A percentile compares a stretch with the other conserved stretches of the same genome.
Conservation (phyloP, 2,797 vertebrate species). For the Poecilia gillii region DNA sequence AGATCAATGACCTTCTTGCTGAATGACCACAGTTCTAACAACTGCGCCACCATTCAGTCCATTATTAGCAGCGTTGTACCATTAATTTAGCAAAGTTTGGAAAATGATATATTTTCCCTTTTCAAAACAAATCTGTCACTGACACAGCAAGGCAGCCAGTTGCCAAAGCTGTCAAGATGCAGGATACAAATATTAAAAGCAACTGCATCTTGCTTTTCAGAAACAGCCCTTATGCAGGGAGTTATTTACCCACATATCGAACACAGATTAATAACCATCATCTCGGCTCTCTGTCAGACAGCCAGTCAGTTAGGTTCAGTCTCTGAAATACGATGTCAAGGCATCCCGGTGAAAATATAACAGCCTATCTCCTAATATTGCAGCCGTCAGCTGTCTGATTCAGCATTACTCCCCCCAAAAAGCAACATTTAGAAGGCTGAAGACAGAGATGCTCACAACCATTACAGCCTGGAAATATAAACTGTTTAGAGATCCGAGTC, state of each 20-base stretch:
- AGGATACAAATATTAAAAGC: background rate
- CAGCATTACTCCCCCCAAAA: conserved; percentile 13
- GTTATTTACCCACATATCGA: conserved; percentile 23
- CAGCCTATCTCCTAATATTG: conserved; percentile 32
- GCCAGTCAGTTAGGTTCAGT: conserved; percentile 4
- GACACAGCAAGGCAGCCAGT: background rate
- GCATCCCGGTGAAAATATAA: conserved; percentile 48
- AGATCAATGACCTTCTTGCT: background rate
- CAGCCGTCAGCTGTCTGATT: conserved; percentile 42
- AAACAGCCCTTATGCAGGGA: conserved; percentile 9
- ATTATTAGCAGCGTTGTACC: background rate
- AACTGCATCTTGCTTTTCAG: background rate
- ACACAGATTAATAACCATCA: conserved; percentile 29
- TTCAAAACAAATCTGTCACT: background rate
- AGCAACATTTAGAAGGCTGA: background rate
- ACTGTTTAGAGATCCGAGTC: background rate
- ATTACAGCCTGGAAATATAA: background rate
- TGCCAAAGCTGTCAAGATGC: background rate
- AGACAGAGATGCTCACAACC: background rate
- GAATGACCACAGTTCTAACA: background rate
- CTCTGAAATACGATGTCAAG: conserved; percentile 38
- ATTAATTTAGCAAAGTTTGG: background rate
- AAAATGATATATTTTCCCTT: background rate
- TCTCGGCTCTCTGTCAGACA: background rate
- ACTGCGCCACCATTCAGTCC: background rate